Evolutionary conservation across 2,888 invertebrate genomes (phyloP).

Genomic region (Pterostichus niger): DNA sequence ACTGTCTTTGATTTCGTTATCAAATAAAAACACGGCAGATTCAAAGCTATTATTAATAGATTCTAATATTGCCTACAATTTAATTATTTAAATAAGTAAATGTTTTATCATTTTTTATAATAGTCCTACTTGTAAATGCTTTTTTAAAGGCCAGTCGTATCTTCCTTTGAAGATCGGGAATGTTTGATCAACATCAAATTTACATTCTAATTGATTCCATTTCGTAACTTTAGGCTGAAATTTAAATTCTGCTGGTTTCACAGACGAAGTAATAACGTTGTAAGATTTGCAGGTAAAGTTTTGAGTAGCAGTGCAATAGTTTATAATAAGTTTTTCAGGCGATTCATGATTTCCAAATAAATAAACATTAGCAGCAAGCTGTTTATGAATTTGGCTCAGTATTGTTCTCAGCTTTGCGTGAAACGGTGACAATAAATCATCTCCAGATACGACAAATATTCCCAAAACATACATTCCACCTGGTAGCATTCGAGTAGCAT

Average conservation of each 20-base stretch:
- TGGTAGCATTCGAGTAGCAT: conserved; percentile 93
- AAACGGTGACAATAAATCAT: conserved; percentile 81
- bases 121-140: conserved; percentile 82
- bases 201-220: conserved; percentile 89
- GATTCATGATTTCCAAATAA: conserved; percentile 81
- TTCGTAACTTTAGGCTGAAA: conserved; percentile 84
- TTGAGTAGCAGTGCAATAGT: conserved; percentile 79
- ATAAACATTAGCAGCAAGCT: conserved; percentile 79
- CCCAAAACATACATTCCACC: conserved; percentile 94
- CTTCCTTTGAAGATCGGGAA: conserved; percentile 84
- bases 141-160: conserved; percentile 82
- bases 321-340: conserved; percentile 84
- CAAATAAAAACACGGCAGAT: conserved; percentile 85
- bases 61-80: conserved; percentile 81
- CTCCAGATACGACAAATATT: conserved; percentile 86
- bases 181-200: conserved; percentile 87
- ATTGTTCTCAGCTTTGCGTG: conserved; percentile 81
- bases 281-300: conserved; percentile 83
- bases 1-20: conserved; percentile 84
- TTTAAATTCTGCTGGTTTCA: conserved; percentile 88
- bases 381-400: conserved; percentile 80
- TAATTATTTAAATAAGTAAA: conserved; percentile 63
- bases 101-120: conserved; percentile 60
- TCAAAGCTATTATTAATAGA: conserved; percentile 81
- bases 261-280: conserved; percentile 80